A percentile compares a stretch with the other conserved stretches of the same genome.
Evolutionary conservation across 1,140 invertebrate species (phyloP).

Genomic region (Daktulosphaira vitifoliae): DNA sequence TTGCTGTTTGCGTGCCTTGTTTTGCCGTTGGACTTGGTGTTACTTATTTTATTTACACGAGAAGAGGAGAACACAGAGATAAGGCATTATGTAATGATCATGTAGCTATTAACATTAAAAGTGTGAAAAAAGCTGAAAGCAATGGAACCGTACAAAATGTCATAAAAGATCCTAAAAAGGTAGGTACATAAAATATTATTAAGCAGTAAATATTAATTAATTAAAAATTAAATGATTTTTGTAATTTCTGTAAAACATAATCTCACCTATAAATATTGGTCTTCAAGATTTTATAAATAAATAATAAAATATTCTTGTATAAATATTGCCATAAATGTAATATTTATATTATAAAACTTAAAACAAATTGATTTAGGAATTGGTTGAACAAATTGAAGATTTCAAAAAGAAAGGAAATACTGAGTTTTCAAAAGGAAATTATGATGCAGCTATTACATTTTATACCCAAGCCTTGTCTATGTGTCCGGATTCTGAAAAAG

Average conservation of each 20-base stretch:
- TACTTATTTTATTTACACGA: slow-evolving; percentile 5
- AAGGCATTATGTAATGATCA: neutral
- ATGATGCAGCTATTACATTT: slow-evolving; percentile 73
- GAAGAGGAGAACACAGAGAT: neutral
- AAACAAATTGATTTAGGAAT: neutral
- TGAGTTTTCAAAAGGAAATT: slow-evolving; percentile 75
- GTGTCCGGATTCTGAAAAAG: slow-evolving; percentile 63
- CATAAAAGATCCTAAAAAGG: neutral
- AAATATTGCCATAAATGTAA: no score
- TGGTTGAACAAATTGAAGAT: slow-evolving; percentile 4
- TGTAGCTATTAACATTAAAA: neutral
- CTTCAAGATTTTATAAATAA: no score
- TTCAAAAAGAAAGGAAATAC: slow-evolving; percentile 82
- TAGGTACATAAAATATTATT: neutral
- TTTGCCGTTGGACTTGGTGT: slow-evolving; percentile 9
- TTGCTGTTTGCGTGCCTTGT: slow-evolving; percentile 16
- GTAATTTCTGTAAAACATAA: no score
- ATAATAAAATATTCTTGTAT: no score
- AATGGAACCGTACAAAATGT: neutral
- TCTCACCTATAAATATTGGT: no score
- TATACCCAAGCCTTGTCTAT: slow-evolving; percentile 83
- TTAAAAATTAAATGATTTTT: no score
- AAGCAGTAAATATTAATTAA: no score
- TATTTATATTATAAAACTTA: no score
- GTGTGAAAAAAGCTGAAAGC: neutral